phyloP scores from a whole-genome alignment of 2,113 vertebrate genomes.

The Piprites chloris region DNA sequence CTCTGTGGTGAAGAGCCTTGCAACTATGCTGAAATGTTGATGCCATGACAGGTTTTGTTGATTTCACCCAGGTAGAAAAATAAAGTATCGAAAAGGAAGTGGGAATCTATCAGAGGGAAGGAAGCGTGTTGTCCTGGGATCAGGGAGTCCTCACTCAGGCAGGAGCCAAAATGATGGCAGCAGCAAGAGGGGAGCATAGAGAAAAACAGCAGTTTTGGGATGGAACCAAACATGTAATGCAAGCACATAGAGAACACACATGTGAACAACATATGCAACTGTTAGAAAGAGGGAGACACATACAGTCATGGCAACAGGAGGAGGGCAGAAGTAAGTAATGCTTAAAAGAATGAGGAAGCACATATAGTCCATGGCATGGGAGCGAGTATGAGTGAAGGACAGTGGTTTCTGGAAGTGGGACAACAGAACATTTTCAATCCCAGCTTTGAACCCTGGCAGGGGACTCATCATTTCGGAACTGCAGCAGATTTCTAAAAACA shows the following conservation, averaged over 20 bases:
- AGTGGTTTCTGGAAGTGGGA: background rate
- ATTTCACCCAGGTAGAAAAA: background rate
- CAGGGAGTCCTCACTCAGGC: background rate
- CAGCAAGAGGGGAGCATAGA: accelerated
- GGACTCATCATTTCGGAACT: background rate
- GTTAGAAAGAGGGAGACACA: background rate
- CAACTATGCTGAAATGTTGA: background rate
- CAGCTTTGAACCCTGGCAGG: background rate
- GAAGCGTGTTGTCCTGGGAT: background rate
- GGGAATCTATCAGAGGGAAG: background rate
- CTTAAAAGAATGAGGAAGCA: background rate
- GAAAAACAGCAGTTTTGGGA: background rate
- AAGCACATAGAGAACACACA: accelerated
- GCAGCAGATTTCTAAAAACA: background rate
- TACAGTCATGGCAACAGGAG: background rate
- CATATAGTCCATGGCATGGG: background rate
- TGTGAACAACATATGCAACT: background rate
- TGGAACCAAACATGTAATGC: background rate
- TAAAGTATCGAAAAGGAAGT: background rate
- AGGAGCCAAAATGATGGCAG: background rate
- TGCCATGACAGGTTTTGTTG: background rate
- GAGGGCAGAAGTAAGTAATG: background rate
- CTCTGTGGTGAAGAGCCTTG: background rate
- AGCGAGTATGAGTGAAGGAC: accelerated
- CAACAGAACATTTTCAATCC: too few relatives aligned